Evolutionary conservation across 2,113 vertebrate species (phyloP).

Genomic region (Leptobrachium leishanense): DNA sequence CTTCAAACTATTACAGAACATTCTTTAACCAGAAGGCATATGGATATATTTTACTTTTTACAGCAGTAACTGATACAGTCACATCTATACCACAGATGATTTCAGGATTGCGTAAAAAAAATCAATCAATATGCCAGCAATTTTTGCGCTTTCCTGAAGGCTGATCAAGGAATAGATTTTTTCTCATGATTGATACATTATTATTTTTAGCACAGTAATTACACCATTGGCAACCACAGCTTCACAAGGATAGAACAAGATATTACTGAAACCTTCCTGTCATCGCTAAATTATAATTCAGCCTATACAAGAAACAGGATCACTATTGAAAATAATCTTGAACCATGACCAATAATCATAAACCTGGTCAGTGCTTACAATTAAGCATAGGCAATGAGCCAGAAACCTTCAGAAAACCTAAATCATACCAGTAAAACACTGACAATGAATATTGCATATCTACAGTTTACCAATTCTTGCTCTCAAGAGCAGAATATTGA

Average conservation of each 20-base stretch:
- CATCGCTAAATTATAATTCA: constrained; percentile 36
- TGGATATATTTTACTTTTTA: no score
- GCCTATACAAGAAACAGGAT: neutral
- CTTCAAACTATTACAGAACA: no score
- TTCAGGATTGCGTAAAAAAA: neutral
- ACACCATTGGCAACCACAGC: neutral
- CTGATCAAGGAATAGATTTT: constrained; percentile 31
- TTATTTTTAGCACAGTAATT: constrained; percentile 41
- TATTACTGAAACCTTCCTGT: constrained; percentile 32
- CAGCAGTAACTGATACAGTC: neutral
- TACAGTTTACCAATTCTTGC: no score
- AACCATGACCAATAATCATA: neutral
- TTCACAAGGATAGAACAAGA: constrained; percentile 17
- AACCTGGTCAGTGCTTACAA: neutral
- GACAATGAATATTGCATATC: no score
- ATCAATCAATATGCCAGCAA: constrained; percentile 18
- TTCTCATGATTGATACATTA: constrained; percentile 37
- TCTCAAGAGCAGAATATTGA: no score
- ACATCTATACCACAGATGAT: neutral
- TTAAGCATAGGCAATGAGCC: neutral
- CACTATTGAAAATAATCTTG: neutral
- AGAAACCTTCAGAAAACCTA: neutral
- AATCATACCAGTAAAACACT: no score
- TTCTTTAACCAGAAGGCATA: no score
- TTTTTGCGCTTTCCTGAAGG: constrained; percentile 15